These are phyloP conservation scores for Copidosoma floridanum DNA, from an alignment of 1,140 invertebrate species.

Conservation along the genomic window DNA sequence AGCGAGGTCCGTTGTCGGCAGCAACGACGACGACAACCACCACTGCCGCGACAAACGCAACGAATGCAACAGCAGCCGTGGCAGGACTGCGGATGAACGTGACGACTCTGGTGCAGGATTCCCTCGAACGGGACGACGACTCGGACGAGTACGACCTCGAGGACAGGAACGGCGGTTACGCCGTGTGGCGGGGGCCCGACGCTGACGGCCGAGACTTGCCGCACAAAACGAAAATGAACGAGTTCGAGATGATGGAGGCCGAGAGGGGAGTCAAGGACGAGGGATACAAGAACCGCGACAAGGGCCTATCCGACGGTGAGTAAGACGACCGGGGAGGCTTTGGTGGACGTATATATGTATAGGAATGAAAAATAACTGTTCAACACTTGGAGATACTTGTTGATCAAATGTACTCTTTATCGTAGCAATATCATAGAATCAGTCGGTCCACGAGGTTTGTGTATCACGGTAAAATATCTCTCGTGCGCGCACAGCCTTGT, in stretches of 20 bases:
- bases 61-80: neutral
- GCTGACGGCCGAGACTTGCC: constrained; percentile 4
- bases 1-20: no score
- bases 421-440: no score
- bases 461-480: no score
- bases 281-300: constrained; percentile 35
- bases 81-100: neutral
- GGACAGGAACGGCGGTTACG: constrained; percentile 7
- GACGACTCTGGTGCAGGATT: constrained; percentile 14
- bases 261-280: constrained; percentile 39
- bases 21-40: no score
- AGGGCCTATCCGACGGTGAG: constrained; percentile 35
- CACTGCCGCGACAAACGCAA: no score
- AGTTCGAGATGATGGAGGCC: constrained; percentile 41
- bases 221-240: constrained; percentile 42
- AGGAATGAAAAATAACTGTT: no score
- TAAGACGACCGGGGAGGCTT: no score
- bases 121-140: constrained; percentile 8
- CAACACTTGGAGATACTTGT: no score
- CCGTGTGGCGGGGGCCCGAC: neutral
- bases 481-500: no score
- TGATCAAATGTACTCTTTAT: no score
- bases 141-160: constrained; percentile 13
- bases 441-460: no score
- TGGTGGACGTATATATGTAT: neutral